Evolutionary conservation across 2,888 invertebrate genomes (phyloP).

Genomic region (Sphaerophoria taeniata): DNA sequence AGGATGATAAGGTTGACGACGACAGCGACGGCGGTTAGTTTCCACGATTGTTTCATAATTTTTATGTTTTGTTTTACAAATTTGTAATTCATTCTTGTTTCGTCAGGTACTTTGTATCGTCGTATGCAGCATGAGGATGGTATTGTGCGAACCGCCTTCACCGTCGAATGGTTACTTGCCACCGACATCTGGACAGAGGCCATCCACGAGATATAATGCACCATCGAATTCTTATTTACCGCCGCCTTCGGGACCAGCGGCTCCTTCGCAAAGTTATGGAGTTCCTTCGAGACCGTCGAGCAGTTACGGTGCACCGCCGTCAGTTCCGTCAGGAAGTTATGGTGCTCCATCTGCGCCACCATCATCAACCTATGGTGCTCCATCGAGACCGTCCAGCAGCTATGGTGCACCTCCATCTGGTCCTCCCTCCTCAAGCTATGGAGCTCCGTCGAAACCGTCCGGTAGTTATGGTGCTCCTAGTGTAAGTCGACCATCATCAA

Average conservation of each 20-base stretch:
- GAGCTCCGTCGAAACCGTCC: slow-evolving; percentile 82
- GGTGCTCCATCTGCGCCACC: slow-evolving; percentile 77
- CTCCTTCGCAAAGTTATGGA: slow-evolving; percentile 84
- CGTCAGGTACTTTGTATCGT: slow-evolving; percentile 77
- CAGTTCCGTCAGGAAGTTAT: slow-evolving; percentile 77
- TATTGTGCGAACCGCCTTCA: slow-evolving; percentile 81
- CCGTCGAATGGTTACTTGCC: slow-evolving; percentile 79
- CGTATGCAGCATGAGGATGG: slow-evolving; percentile 77
- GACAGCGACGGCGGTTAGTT: slow-evolving; percentile 78
- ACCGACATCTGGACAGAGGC: slow-evolving; percentile 83
- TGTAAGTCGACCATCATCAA: slow-evolving; percentile 82
- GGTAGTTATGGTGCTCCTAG: slow-evolving; percentile 79
- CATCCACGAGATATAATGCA: slow-evolving; percentile 81
- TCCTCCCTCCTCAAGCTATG: slow-evolving; percentile 81
- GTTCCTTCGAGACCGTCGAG: slow-evolving; percentile 79
- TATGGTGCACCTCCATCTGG: slow-evolving; percentile 78
- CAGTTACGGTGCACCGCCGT: slow-evolving; percentile 78
- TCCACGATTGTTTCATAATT: slow-evolving; percentile 40
- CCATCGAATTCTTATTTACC: slow-evolving; percentile 85
- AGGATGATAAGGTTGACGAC: slow-evolving; percentile 77
- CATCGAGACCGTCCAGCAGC: slow-evolving; percentile 78
- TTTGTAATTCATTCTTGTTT: slow-evolving; percentile 63
- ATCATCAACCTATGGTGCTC: slow-evolving; percentile 80
- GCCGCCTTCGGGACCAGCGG: slow-evolving; percentile 82
- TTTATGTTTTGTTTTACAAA: slow-evolving; percentile 1